phyloP scores from a whole-genome alignment of 2,797 vertebrate species.

The Takifugu rubripes region DNA sequence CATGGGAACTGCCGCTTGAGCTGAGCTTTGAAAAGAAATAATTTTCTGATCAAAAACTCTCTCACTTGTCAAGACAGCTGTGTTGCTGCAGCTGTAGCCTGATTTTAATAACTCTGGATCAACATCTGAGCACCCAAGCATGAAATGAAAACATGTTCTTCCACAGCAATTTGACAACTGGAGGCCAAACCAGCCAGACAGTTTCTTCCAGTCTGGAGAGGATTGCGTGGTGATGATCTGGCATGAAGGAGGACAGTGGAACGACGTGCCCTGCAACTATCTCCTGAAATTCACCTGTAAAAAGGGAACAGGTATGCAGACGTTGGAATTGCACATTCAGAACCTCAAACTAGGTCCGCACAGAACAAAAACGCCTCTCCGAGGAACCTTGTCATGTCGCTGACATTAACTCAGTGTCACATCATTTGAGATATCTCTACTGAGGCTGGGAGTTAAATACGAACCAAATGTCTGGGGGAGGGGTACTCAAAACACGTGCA shows the following conservation, averaged over 20 bases:
- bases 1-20: conserved; percentile 33
- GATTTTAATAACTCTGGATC: background rate
- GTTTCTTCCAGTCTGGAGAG: conserved; percentile 93
- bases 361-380: background rate
- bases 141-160: background rate
- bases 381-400: background rate
- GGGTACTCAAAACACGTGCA: background rate
- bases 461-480: background rate
- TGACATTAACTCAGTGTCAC: background rate
- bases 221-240: conserved; percentile 97
- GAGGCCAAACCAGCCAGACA: conserved; percentile 94
- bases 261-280: conserved; percentile 96
- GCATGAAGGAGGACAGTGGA: conserved; percentile 94
- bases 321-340: background rate
- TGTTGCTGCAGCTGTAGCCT: background rate
- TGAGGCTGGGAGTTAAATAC: background rate
- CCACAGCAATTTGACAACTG: conserved; percentile 94
- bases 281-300: conserved; percentile 97
- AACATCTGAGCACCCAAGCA: too few species aligned
- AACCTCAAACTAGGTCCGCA: background rate
- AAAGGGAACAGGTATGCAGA: conserved; percentile 86
- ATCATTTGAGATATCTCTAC: too few species aligned
- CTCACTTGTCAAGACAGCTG: background rate
- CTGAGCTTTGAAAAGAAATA: background rate
- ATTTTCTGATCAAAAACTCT: too few species aligned